Conservation (phyloP, 2,888 invertebrate genomes). For the Mythimna lalbum region DNA sequence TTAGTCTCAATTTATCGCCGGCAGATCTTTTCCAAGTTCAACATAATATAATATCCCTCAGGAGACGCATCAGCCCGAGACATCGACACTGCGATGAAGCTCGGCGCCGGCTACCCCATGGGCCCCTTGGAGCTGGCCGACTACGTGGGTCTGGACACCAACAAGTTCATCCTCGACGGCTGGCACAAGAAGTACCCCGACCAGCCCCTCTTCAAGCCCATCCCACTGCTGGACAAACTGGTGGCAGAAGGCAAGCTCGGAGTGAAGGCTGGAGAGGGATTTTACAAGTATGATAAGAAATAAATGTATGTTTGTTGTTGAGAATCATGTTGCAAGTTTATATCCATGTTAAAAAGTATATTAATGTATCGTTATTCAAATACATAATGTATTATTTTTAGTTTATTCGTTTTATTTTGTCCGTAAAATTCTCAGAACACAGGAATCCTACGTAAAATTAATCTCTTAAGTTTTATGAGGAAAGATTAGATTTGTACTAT, state of each 20-base stretch:
- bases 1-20: no score
- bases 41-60: conserved; percentile 62
- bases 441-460: neutral
- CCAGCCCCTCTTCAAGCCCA: conserved; percentile 69
- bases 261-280: conserved; percentile 95
- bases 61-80: conserved; percentile 94
- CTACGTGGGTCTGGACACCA: conserved; percentile 96
- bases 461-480: no score
- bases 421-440: no score
- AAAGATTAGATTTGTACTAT: no score
- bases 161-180: conserved; percentile 94
- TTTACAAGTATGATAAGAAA: conserved; percentile 93
- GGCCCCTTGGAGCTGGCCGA: conserved; percentile 97
- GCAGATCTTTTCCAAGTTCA: no score
- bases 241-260: conserved; percentile 95
- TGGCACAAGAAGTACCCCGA: conserved; percentile 92
- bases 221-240: conserved; percentile 91
- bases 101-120: conserved; percentile 98
- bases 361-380: conserved; percentile 23
- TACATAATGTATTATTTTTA: conserved; percentile 42
- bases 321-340: conserved; percentile 51
- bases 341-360: conserved; percentile 36
- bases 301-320: conserved; percentile 59
- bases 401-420: conserved; percentile 7
- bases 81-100: conserved; percentile 97